A percentile compares a stretch with the other conserved stretches of the same genome.
phyloP scores from a whole-genome alignment of 2,797 vertebrate genomes.

The Aplochiton taeniatus region DNA sequence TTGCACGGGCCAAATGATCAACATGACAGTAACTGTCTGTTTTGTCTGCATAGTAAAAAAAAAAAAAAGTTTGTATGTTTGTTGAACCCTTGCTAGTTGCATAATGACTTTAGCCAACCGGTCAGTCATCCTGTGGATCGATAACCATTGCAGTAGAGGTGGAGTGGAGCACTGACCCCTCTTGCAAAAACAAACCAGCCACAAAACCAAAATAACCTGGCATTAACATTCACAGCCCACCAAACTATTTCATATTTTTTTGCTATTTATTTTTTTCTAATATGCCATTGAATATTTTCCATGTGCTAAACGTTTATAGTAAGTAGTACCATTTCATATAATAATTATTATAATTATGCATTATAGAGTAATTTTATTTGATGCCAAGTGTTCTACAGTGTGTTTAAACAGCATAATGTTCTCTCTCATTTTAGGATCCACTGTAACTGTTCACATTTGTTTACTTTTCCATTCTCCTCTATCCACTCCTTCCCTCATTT shows the following conservation, averaged over 20 bases:
- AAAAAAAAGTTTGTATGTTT: slow-evolving; percentile 22
- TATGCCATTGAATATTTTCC: too few relatives aligned
- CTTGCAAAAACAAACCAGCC: not conserved
- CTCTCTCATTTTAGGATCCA: too few relatives aligned
- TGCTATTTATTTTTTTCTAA: too few relatives aligned
- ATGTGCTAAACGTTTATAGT: too few relatives aligned
- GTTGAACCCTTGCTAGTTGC: slow-evolving; percentile 21
- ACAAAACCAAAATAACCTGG: not conserved
- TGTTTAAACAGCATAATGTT: too few relatives aligned
- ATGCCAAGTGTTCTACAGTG: too few relatives aligned
- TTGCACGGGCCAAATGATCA: slow-evolving; percentile 36
- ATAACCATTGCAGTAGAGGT: not conserved
- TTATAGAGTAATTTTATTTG: too few relatives aligned
- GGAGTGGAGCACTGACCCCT: not conserved
- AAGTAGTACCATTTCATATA: too few relatives aligned
- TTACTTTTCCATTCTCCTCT: slow-evolving; percentile 27
- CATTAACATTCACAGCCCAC: too few relatives aligned
- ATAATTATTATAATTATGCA: not conserved
- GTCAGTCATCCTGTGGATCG: not conserved
- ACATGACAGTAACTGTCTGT: slow-evolving; percentile 30
- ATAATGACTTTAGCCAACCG: slow-evolving; percentile 9
- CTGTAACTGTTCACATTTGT: slow-evolving; percentile 28
- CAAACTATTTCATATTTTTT: too few relatives aligned
- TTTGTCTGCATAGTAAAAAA: slow-evolving; percentile 41
- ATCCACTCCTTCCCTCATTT: not conserved